phyloP scores from a whole-genome alignment of 2,113 vertebrate species.

The Cyanoderma ruficeps region DNA sequence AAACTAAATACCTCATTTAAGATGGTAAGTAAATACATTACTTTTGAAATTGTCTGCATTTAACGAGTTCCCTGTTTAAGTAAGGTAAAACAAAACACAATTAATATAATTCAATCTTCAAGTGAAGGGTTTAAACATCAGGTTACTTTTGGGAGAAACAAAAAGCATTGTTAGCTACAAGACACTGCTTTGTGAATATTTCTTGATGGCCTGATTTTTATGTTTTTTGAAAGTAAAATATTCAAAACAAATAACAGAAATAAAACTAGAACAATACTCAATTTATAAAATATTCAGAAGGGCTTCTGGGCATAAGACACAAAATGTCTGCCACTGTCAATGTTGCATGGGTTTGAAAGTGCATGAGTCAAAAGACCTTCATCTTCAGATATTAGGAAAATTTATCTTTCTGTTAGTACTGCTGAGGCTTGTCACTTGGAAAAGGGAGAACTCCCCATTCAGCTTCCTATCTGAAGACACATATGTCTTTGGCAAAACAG shows the following conservation, averaged over 20 bases:
- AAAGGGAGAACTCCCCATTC: not conserved
- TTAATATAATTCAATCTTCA: not conserved
- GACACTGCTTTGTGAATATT: not conserved
- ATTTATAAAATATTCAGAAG: not conserved
- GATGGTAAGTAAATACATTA: not conserved
- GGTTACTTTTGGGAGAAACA: not conserved
- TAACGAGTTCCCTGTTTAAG: not conserved
- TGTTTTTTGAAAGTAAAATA: not conserved
- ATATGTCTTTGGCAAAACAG: not conserved
- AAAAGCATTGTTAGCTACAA: not conserved
- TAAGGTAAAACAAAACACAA: not conserved
- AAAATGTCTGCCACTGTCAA: not conserved
- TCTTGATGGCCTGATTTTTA: not conserved
- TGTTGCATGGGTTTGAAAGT: not conserved
- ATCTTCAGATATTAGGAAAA: not conserved
- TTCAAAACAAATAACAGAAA: not conserved
- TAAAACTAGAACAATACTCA: not conserved
- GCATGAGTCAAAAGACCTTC: fast-evolving
- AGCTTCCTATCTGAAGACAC: not conserved
- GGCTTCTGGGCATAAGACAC: not conserved
- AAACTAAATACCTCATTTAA: not conserved
- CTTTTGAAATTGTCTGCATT: not conserved
- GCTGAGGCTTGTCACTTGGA: not conserved
- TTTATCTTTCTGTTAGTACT: not conserved
- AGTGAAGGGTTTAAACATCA: not conserved